These are phyloP conservation scores for Scaptomyza polygonia DNA, from an alignment of 2,888 invertebrate species.

Conservation along the genomic window DNA sequence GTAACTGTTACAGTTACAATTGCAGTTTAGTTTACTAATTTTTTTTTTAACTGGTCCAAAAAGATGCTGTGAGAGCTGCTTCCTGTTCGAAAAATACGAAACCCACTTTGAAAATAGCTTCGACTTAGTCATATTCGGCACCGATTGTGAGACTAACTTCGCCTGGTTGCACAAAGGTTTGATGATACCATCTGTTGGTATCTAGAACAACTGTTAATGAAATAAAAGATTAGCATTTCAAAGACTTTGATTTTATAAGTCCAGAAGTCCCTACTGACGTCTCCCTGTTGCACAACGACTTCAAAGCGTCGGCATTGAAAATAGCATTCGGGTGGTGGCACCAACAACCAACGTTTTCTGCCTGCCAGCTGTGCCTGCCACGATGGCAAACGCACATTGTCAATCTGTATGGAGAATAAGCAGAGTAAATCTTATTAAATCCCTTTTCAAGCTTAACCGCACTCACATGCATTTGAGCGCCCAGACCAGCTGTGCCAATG, in stretches of 20 bases:
- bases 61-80: conserved; percentile 29
- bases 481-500: conserved; percentile 97
- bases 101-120: conserved; percentile 14
- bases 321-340: conserved; percentile 96
- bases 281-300: conserved; percentile 92
- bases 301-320: conserved; percentile 87
- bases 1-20: conserved; percentile 49
- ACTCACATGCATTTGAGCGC: conserved; percentile 96
- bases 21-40: conserved; percentile 31
- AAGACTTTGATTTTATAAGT: not conserved
- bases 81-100: conserved; percentile 56
- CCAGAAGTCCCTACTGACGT: conserved; percentile 89
- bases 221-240: not conserved
- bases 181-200: conserved; percentile 98
- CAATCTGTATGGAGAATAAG: conserved; percentile 87
- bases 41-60: conserved; percentile 17
- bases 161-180: conserved; percentile 93
- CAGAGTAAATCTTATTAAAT: not conserved
- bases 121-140: conserved; percentile 93
- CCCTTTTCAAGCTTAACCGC: too few species aligned
- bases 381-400: conserved; percentile 95
- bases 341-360: conserved; percentile 93
- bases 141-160: conserved; percentile 98
- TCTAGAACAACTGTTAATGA: conserved; percentile 92
- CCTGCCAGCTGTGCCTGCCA: conserved; percentile 99